Conservation (phyloP, 1,140 invertebrate genomes). For the Drosophila ambigua region DNA sequence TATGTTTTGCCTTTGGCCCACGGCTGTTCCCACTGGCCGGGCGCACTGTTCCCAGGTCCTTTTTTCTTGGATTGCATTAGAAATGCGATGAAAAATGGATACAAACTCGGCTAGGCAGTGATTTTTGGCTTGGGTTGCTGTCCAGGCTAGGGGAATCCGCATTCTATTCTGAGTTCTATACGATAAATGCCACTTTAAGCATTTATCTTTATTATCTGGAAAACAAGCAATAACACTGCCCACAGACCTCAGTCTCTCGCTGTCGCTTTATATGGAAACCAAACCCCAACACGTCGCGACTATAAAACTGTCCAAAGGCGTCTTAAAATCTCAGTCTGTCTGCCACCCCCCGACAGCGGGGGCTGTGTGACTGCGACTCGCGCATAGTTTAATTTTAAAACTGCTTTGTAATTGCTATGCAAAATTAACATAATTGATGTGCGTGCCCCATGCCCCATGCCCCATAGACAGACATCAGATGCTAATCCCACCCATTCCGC, state of each 20-base stretch:
- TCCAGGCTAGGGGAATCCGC: constrained; percentile 24
- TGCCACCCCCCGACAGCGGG: constrained; percentile 5
- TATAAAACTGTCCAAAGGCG: constrained; percentile 31
- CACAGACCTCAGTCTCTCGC: too few species aligned
- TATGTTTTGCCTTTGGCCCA: constrained; percentile 6
- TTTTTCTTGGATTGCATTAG: constrained; percentile 23
- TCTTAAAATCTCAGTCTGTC: constrained; percentile 15
- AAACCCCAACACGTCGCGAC: background rate
- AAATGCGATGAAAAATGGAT: constrained; percentile 38
- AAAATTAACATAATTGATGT: constrained; percentile 80
- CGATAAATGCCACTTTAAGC: background rate
- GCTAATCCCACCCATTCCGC: constrained; percentile 14
- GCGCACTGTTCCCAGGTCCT: constrained; percentile 65
- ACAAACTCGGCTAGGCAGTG: constrained; percentile 28
- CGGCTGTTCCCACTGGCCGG: background rate
- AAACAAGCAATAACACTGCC: background rate
- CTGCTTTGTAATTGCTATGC: constrained; percentile 65
- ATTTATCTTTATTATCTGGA: constrained; percentile 32
- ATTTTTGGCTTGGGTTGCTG: constrained; percentile 39
- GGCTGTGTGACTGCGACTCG: background rate
- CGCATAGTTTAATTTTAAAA: constrained; percentile 47
- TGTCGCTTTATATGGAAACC: too few species aligned
- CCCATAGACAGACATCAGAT: constrained; percentile 21
- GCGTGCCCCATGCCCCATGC: constrained; percentile 24
- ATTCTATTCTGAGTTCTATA: background rate